Conservation (phyloP, 2,797 vertebrate genomes). For the Argya squamiceps region DNA sequence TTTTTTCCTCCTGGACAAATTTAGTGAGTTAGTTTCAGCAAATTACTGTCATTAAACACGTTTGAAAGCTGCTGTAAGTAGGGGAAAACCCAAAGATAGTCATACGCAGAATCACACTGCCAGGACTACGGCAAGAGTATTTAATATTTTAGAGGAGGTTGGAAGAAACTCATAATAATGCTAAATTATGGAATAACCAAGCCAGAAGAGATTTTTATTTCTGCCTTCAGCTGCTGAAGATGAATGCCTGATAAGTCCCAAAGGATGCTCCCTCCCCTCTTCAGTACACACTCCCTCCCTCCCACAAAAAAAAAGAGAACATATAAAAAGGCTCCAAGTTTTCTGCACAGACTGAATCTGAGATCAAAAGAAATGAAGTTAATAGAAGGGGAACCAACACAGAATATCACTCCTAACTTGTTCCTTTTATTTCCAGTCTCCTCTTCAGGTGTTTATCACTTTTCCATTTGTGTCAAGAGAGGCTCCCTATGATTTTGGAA, state of each 20-base stretch:
- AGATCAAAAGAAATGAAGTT: neutral
- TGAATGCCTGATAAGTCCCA: neutral
- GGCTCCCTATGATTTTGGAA: neutral
- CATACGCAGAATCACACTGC: neutral
- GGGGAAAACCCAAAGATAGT: neutral
- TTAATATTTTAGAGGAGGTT: slow-evolving; percentile 26
- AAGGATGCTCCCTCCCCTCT: neutral
- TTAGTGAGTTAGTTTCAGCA: neutral
- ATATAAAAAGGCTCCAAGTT: neutral
- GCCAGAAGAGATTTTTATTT: slow-evolving; percentile 9
- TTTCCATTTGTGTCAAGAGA: slow-evolving; percentile 24
- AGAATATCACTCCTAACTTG: neutral
- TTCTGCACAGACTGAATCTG: neutral
- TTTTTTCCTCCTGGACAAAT: neutral
- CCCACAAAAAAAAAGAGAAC: neutral
- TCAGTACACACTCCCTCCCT: neutral
- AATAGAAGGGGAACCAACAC: neutral
- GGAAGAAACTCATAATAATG: neutral
- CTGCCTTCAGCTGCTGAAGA: neutral
- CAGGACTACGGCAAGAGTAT: neutral
- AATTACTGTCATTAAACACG: neutral
- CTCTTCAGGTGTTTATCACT: slow-evolving; percentile 12
- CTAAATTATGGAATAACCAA: slow-evolving; percentile 23
- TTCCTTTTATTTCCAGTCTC: neutral
- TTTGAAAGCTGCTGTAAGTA: neutral